Percentiles rank a stretch among this genome's conserved stretches.
These are phyloP conservation scores for Porites divaricata DNA, from an alignment of 92 coral and sea anemone species.

Conservation along the genomic window DNA sequence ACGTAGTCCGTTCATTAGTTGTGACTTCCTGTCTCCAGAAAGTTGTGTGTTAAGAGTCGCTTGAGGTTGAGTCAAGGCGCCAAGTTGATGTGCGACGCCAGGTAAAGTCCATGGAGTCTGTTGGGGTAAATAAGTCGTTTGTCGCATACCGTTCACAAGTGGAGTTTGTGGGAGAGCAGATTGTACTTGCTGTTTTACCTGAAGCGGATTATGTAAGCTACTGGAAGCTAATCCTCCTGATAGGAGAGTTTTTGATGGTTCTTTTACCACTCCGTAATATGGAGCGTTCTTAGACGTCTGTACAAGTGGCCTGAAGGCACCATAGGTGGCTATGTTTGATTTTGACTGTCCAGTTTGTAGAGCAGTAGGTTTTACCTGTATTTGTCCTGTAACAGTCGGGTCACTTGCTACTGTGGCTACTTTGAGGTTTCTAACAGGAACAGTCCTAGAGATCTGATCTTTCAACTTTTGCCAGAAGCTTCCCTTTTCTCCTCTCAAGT, in stretches of 20 bases:
- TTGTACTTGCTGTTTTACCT: background rate
- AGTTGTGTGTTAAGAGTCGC: background rate
- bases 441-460: constrained; percentile 16
- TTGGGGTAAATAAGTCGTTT: background rate
- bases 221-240: background rate
- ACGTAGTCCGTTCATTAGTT: constrained; percentile 30
- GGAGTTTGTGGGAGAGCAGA: background rate
- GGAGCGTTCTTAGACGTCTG: constrained; percentile 6
- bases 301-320: constrained; percentile 16
- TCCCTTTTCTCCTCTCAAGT: background rate
- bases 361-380: background rate
- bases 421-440: background rate
- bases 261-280: background rate
- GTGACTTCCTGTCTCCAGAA: constrained; percentile 22
- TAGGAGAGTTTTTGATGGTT: background rate
- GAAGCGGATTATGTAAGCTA: background rate
- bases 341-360: constrained; percentile 13
- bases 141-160: background rate
- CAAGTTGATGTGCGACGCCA: background rate
- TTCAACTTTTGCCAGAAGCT: constrained; percentile 10
- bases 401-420: background rate
- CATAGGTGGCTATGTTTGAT: constrained; percentile 12
- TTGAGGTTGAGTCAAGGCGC: constrained; percentile 3
- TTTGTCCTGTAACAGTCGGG: constrained; percentile 27
- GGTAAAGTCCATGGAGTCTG: constrained; percentile 13